Percentiles rank a stretch among this genome's conserved stretches.
These are phyloP conservation scores for Charina bottae DNA, from an alignment of 2,113 vertebrate species.

Conservation along the genomic window DNA sequence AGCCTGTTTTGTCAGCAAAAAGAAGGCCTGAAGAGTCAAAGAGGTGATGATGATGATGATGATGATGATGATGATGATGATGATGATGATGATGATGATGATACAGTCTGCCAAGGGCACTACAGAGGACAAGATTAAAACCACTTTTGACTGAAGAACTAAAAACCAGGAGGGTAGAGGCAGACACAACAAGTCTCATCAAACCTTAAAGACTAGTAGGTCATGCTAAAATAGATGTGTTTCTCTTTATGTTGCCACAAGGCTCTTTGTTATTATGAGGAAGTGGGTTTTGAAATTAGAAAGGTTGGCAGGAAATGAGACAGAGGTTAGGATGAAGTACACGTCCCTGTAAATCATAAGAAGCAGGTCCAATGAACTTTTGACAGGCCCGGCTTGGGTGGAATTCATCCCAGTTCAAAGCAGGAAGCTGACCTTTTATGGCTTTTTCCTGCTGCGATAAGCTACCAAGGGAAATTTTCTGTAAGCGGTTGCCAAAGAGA, in stretches of 20 bases:
- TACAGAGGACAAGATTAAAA: neutral
- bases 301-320: conserved; percentile 3
- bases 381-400: conserved; percentile 7
- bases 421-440: conserved; percentile 32
- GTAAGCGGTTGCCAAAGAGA: conserved; percentile 14
- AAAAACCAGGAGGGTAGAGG: neutral
- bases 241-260: neutral
- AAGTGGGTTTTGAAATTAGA: neutral
- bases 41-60: neutral
- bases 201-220: neutral
- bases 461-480: neutral
- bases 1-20: neutral
- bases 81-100: neutral
- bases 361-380: conserved; percentile 21
- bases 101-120: neutral
- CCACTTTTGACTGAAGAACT: neutral
- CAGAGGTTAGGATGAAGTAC: neutral
- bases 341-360: neutral
- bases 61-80: neutral
- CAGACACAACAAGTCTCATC: neutral
- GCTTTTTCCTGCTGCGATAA: conserved; percentile 10
- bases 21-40: neutral
- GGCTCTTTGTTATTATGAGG: neutral
- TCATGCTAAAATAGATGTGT: neutral
- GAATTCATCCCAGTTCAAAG: conserved; percentile 8